phyloP scores from a whole-genome alignment of 2,797 vertebrate species.

The Hephaestus fuliginosus region DNA sequence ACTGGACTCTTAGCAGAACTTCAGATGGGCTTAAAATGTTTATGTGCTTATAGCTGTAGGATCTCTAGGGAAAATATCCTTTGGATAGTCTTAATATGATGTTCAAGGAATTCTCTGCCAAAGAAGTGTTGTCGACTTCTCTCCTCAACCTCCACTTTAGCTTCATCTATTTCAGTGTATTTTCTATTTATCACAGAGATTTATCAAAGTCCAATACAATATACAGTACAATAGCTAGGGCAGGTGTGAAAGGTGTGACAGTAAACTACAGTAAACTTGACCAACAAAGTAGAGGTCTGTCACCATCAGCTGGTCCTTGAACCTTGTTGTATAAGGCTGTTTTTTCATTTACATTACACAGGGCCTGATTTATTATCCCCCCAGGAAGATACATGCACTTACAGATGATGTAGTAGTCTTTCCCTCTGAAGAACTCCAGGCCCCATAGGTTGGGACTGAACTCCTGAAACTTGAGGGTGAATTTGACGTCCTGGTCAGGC shows the following conservation, averaged over 20 bases:
- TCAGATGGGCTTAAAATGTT: conserved; percentile 5
- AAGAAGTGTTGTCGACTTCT: neutral
- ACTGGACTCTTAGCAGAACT: neutral
- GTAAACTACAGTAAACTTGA: neutral
- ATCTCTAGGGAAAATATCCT: neutral
- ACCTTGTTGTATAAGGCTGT: conserved; percentile 8
- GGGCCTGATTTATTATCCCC: conserved; percentile 1
- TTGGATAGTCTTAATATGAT: neutral
- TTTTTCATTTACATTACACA: conserved; percentile 14
- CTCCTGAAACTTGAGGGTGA: conserved; percentile 99
- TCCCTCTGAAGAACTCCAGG: conserved; percentile 97
- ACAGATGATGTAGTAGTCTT: conserved; percentile 99
- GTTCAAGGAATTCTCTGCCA: neutral
- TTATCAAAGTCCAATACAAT: neutral
- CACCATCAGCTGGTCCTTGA: conserved; percentile 23
- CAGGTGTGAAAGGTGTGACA: too few species aligned
- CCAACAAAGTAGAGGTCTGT: neutral
- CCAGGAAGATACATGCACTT: conserved; percentile 80
- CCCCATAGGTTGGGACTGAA: conserved; percentile 99
- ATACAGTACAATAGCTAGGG: too few species aligned
- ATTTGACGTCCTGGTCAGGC: conserved; percentile 99
- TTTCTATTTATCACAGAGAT: neutral
- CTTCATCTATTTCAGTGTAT: neutral
- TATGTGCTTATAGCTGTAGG: neutral
- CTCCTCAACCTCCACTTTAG: neutral